Evolutionary conservation across 2,113 vertebrate species (phyloP), one percentile per base, ranked within the genome.

Genomic region (Etheostoma spectabile): DNA sequence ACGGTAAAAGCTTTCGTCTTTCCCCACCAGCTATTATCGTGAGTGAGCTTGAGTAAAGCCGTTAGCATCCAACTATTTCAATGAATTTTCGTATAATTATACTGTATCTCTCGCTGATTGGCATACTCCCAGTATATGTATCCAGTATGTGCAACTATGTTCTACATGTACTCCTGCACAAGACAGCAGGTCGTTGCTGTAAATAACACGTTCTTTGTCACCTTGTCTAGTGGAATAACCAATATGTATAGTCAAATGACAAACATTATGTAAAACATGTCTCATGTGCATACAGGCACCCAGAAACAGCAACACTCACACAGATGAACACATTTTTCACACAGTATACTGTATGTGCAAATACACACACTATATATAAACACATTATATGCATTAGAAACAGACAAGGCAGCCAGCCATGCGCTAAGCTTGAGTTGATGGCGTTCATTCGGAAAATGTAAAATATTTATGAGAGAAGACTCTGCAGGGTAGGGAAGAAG

Each of bases 401-500:
- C 74, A 82, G 75, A 85, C 74, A 48, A 77, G 80, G 78, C 76
- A 83, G 72, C 48, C 70, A 84, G 66, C 83, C 82, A 77, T 80
- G 82, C 63, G 48, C 83, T 78, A 81, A 88, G 82, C 84, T 79
- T 14, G 80, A 63, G 90, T 92, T 92, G 87, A 86, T 82, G 77
- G 92, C 85, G 91, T 94, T 93, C 91, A 90, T 92, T 94, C 93
- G 86, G 83, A 90, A 89, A 61, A 85, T 89, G 86, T 94, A 77
- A 94, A 95, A 94, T 94, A 95, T 95, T 93, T 91, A 94, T 92
- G 88, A 92, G 85, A 24, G 74, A 88, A 78, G 87, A 92, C 70
- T 79, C 85, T 83, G 85, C 77, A 79, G 88, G 80, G 74, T 74
- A 73, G 73, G 73, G 79, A 73, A 78, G 77, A 88, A 61, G 83